Percentiles rank a stretch among this genome's conserved stretches.
These are phyloP conservation scores for Arothron firmamentum DNA, from an alignment of 2,113 vertebrate species.

Conservation along the genomic window DNA sequence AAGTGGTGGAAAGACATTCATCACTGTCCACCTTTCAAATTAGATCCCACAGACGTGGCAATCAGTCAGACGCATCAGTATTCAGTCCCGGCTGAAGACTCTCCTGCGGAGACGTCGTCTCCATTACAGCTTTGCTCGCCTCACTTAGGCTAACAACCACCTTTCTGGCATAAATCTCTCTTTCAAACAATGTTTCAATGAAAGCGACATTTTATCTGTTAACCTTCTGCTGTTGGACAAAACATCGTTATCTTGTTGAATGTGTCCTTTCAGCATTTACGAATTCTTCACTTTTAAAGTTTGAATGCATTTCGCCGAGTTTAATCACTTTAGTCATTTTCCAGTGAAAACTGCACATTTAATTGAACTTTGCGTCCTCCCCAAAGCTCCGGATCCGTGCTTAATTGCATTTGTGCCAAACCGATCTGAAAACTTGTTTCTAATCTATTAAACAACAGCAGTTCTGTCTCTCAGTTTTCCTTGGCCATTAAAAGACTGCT, in stretches of 20 bases:
- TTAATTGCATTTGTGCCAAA: constrained; percentile 46
- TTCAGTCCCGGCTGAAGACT: constrained; percentile 63
- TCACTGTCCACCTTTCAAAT: constrained; percentile 82
- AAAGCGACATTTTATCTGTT: too few relatives aligned
- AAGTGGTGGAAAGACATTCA: constrained; percentile 77
- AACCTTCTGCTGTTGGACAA: too few relatives aligned
- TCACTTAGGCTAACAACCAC: constrained; percentile 39
- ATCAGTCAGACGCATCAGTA: constrained; percentile 76
- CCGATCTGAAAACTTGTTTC: constrained; percentile 45
- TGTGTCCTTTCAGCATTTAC: too few relatives aligned
- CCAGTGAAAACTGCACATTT: constrained; percentile 46
- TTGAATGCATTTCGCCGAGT: constrained; percentile 49
- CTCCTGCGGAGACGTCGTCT: constrained; percentile 42
- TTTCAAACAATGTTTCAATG: constrained; percentile 39
- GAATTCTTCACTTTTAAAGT: too few relatives aligned
- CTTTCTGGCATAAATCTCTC: constrained; percentile 21
- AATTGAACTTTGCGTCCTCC: constrained; percentile 43
- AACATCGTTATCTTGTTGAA: too few relatives aligned
- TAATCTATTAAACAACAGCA: constrained; percentile 42
- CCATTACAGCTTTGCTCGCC: constrained; percentile 52
- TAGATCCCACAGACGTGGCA: constrained; percentile 74
- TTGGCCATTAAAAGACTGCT: constrained; percentile 40
- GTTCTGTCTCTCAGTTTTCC: constrained; percentile 39
- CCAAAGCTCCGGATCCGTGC: constrained; percentile 19
- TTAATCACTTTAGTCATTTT: constrained; percentile 53